Evolutionary conservation across 2,888 invertebrate species (phyloP).

Genomic region (Aromia moschata): DNA sequence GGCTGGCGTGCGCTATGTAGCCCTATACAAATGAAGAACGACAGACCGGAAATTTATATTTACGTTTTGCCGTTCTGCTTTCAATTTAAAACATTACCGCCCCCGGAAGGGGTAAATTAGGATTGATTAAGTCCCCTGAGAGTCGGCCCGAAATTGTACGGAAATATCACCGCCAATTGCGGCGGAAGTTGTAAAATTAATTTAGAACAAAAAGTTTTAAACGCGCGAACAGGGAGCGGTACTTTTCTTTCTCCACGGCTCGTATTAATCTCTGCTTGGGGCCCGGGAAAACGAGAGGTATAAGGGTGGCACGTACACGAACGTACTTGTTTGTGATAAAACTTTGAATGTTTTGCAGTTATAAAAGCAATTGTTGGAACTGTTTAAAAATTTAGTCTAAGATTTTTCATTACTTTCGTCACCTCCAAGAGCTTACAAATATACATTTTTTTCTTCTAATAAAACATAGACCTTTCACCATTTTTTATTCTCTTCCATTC

Average conservation of each 20-base stretch:
- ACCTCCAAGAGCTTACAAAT: no score
- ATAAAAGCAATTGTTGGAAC: no score
- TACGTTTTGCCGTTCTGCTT: conserved; percentile 25
- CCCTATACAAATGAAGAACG: conserved; percentile 23
- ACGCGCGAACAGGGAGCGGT: neutral
- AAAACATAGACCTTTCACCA: no score
- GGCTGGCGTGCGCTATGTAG: conserved; percentile 1
- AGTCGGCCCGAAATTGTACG: conserved; percentile 12
- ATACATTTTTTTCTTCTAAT: no score
- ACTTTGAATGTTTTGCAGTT: no score
- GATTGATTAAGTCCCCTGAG: conserved; percentile 24
- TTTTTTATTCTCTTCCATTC: no score
- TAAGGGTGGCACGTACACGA: no score
- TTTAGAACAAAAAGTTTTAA: conserved; percentile 14
- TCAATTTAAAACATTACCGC: conserved; percentile 25
- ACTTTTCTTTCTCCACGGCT: neutral
- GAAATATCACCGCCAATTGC: conserved; percentile 8
- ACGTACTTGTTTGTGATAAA: no score
- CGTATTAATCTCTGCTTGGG: conserved; percentile 11
- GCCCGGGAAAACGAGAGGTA: no score
- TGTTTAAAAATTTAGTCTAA: no score
- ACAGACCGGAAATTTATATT: conserved; percentile 23
- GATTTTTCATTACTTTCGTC: no score
- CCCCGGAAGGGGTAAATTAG: conserved; percentile 24
- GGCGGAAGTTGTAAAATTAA: conserved; percentile 18